Evolutionary conservation across 1,140 invertebrate species (phyloP).

Genomic region (Saccostrea cuccullata): DNA sequence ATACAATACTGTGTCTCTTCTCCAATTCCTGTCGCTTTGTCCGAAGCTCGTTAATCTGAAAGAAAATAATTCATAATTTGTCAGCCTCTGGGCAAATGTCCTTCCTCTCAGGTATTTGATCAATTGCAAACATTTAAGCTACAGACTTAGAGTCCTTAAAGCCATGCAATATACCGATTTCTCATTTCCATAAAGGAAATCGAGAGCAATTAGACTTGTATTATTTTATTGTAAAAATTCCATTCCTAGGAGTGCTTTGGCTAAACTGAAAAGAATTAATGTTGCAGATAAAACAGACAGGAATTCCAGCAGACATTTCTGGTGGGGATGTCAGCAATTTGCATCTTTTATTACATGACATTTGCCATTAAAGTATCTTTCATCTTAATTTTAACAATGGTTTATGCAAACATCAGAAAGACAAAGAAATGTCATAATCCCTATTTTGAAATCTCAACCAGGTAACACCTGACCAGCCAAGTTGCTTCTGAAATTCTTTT

Average conservation of each 20-base stretch:
- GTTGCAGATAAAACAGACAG: not conserved
- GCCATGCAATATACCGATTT: conserved; percentile 10
- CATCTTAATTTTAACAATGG: not conserved
- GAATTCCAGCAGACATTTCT: not conserved
- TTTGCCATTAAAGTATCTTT: not conserved
- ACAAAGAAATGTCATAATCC: not conserved
- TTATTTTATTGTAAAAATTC: not conserved
- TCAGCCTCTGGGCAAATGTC: not conserved
- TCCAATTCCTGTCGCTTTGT: conserved; percentile 92
- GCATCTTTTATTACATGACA: not conserved
- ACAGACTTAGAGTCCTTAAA: not conserved
- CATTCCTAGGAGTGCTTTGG: conserved; percentile 4
- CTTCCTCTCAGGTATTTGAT: conserved; percentile 11
- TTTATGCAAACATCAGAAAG: not conserved
- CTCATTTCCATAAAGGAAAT: conserved; percentile 31
- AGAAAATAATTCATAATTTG: not conserved
- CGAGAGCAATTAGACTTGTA: not conserved
- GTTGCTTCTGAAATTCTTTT: too few relatives aligned
- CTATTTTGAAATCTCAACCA: not conserved
- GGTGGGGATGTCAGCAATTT: not conserved
- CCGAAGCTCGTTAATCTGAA: conserved; percentile 88
- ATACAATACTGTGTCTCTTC: conserved; percentile 83
- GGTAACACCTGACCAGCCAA: too few relatives aligned
- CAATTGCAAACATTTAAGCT: conserved; percentile 8
- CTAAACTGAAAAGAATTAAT: conserved; percentile 4